A percentile compares a stretch with the other conserved stretches of the same genome.
Evolutionary conservation across 37 sponge, comb jelly and placozoan genomes (phyloP).

Genomic region (Halisarca cf. caerulea): DNA sequence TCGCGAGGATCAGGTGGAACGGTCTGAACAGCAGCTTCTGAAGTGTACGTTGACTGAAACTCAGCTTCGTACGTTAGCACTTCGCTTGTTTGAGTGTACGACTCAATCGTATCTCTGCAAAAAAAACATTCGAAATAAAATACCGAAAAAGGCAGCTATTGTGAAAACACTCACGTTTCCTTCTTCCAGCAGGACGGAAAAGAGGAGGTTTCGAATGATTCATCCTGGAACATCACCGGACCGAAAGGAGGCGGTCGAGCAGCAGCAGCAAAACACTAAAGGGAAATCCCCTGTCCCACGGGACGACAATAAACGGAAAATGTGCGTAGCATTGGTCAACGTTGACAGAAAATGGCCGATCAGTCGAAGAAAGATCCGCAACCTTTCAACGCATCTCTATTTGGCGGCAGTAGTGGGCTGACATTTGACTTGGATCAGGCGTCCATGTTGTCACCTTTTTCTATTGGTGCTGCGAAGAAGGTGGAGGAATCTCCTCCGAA

Average conservation of each 20-base stretch:
- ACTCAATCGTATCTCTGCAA: conserved; percentile 45
- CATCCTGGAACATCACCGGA: conserved; percentile 60
- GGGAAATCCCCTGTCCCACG: conserved; percentile 16
- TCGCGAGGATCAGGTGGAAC: neutral
- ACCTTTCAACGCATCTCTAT: conserved; percentile 13
- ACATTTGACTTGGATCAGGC: neutral
- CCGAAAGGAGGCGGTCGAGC: neutral
- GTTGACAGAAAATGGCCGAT: conserved; percentile 24
- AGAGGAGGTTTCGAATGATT: neutral
- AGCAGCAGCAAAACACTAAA: neutral
- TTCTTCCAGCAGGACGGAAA: conserved; percentile 57
- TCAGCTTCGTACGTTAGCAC: conserved; percentile 70
- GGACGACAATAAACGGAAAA: neutral
- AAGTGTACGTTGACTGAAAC: conserved; percentile 35
- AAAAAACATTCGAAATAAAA: neutral
- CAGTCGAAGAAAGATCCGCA: conserved; percentile 4
- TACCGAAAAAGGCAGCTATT: neutral
- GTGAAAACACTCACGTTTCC: conserved; percentile 27
- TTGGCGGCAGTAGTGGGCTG: neutral
- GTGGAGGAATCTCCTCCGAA: neutral
- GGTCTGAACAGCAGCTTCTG: conserved; percentile 2
- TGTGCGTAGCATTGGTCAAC: too few species aligned
- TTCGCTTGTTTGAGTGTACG: conserved; percentile 72
- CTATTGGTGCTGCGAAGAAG: neutral
- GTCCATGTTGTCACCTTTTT: neutral